Percentiles rank a stretch among this genome's conserved stretches.
phyloP scores from a whole-genome alignment of 2,113 vertebrate species.

The Colinus virginianus region DNA sequence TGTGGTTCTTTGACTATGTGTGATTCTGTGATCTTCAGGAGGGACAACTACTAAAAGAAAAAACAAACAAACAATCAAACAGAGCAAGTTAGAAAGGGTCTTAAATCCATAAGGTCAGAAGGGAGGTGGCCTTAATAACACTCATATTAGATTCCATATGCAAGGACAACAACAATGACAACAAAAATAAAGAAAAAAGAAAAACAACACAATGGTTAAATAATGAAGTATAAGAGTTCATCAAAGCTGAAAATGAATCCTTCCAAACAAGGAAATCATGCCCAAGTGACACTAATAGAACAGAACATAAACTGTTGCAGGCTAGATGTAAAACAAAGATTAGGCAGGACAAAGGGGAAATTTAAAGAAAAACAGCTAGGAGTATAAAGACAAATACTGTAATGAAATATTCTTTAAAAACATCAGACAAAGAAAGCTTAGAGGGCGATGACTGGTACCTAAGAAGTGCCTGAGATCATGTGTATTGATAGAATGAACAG shows the following conservation, averaged over 20 bases:
- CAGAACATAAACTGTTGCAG: conserved; percentile 26
- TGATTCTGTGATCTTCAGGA: background rate
- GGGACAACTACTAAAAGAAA: background rate
- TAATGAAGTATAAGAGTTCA: conserved; percentile 30
- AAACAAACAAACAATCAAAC: background rate
- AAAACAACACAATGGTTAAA: conserved; percentile 18
- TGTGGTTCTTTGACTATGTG: background rate
- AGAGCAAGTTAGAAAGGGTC: conserved; percentile 4
- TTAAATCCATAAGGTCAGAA: background rate
- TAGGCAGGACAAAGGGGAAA: background rate
- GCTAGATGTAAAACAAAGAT: conserved; percentile 45
- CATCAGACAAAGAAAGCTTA: background rate
- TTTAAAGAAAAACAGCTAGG: background rate
- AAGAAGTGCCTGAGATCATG: background rate
- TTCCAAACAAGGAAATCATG: conserved; percentile 50
- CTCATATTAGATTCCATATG: background rate
- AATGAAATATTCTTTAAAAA: background rate
- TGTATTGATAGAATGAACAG: background rate
- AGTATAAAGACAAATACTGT: background rate
- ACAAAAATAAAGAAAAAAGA: background rate
- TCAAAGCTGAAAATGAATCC: conserved; percentile 24
- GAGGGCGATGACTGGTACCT: background rate
- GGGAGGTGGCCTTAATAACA: conserved; percentile 1
- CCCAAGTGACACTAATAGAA: conserved; percentile 48
- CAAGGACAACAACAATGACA: background rate